Conservation (phyloP, 2,888 invertebrate species). For the Parascotia fuliginaria region DNA sequence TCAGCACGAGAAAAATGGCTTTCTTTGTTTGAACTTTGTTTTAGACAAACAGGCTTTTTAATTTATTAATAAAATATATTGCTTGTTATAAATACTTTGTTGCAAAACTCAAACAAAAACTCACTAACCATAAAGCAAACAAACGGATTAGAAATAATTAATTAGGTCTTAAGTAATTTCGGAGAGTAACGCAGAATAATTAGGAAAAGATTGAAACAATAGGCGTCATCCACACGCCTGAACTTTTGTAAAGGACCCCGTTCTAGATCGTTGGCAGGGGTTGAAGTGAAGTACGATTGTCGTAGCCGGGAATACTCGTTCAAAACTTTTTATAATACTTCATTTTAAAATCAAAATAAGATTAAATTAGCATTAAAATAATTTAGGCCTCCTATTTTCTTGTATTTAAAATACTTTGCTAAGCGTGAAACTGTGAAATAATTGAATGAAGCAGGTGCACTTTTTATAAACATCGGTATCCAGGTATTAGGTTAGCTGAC, state of each 20-base stretch:
- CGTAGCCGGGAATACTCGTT: slow-evolving; percentile 1
- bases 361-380: too few species aligned
- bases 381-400: too few species aligned
- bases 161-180: slow-evolving; percentile 23
- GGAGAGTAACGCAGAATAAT: slow-evolving; percentile 21
- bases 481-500: too few species aligned
- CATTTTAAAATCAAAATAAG: slow-evolving; percentile 2
- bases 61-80: too few species aligned
- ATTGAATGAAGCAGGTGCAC: too few species aligned
- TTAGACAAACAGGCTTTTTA: too few species aligned
- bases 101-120: slow-evolving; percentile 9
- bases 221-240: slow-evolving; percentile 29
- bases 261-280: slow-evolving; percentile 19
- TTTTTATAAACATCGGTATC: too few species aligned
- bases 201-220: slow-evolving; percentile 34
- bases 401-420: too few species aligned
- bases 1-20: too few species aligned
- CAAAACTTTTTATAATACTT: slow-evolving; percentile 7
- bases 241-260: slow-evolving; percentile 15
- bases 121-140: slow-evolving; percentile 3
- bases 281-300: slow-evolving; percentile 15
- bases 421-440: too few species aligned
- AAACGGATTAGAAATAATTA: slow-evolving; percentile 20
- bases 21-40: too few species aligned
- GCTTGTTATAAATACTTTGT: too few species aligned